Base-by-base conservation (phyloP, 2,113 vertebrate species). In the Oenanthe melanoleuca region DNA sequence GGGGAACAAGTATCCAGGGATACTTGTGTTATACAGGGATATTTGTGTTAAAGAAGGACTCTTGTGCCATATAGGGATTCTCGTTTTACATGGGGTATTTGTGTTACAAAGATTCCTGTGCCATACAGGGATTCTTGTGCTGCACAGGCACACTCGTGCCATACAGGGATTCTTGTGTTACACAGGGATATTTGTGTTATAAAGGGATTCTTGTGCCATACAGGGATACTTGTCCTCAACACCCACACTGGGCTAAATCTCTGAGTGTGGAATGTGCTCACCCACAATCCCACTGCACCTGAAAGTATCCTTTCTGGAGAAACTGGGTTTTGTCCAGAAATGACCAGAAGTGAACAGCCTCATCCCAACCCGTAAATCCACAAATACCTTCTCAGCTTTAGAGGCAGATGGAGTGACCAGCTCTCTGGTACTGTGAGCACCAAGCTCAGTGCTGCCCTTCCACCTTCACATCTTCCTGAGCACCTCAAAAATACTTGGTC, bases 361-460 rank as follows among this genome's bases (percentile, higher is more conserved):
- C 42, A 74, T 40, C 34, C 59, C 59, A 40, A 10, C 1, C 4
- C 3, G 13, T 10, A 3, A 70, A n/a, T 5, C 40, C 44, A 55
- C 44, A 83, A 92, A 23, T 1, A 45, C 6, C 8, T 57, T 9
- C 37, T 42, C 47, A 37, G 38, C 25, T 79, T 21, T 26, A 14
- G 23, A 52, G 33, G 65, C 52, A 79, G 47, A 38, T 12, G 4
- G 3, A 40, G 20, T 8, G 3, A 75, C 6, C 52, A 23, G 21
- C 50, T 23, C 25, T 81, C 47, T 44, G 1, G 0, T 7, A 22
- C 55, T 45, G 3, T 2, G 19, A 72, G 34, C n/a, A 21, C 4
- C 1, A 0, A 0, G 1, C 37, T 47, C 5, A 0, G 34, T 34
- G 60, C 15, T 50, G 31, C 56, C 8, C 20, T 49, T 49, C 37